These are phyloP conservation scores for Tylochromis polylepis DNA, from an alignment of 2,113 vertebrate species.

Conservation along the genomic window DNA sequence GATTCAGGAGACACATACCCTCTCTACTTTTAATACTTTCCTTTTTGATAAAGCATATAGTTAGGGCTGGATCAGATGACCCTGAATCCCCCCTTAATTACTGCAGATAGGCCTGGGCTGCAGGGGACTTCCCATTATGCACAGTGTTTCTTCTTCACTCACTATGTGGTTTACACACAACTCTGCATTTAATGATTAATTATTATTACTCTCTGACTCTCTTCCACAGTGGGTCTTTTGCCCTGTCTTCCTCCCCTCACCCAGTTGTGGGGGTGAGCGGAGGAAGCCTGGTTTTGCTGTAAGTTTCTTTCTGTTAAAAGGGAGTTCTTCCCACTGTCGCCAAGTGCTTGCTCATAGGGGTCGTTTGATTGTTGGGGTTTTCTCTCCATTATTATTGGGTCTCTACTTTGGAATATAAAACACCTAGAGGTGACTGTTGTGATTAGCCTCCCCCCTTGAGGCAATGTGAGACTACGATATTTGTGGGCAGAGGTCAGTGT, in stretches of 20 bases:
- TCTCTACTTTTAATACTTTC: neutral
- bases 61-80: neutral
- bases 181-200: too few relatives aligned
- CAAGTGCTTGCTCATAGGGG: neutral
- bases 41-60: rapidly evolving
- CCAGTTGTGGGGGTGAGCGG: rapidly evolving
- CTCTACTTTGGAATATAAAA: neutral
- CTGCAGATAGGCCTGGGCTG: neutral
- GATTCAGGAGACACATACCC: too few relatives aligned
- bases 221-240: too few relatives aligned
- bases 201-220: too few relatives aligned
- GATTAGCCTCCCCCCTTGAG: too few relatives aligned
- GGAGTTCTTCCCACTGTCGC: rapidly evolving
- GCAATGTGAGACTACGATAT: neutral
- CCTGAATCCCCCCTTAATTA: too few relatives aligned
- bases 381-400: neutral
- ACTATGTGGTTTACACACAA: neutral
- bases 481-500: neutral
- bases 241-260: neutral
- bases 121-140: neutral
- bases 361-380: neutral
- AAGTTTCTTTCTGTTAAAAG: neutral
- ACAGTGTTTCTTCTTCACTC: neutral
- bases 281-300: too few relatives aligned
- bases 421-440: rapidly evolving